Base-by-base conservation (phyloP, 1,140 invertebrate species). In the Pseudomyrmex flavicornis region DNA sequence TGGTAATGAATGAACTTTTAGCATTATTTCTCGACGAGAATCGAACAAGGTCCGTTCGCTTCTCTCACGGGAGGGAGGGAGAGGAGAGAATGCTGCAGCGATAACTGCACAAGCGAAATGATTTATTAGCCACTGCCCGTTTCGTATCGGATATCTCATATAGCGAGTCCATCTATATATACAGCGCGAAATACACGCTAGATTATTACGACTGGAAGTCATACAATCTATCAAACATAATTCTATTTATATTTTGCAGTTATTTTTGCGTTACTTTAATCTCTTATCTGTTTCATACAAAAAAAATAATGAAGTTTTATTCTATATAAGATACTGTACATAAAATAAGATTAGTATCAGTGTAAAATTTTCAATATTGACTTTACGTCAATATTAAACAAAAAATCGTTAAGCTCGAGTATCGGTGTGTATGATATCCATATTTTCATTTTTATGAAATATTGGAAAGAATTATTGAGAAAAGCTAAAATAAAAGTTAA, bases 1-100 rank as follows among this genome's bases (percentile, higher is more conserved):
- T 82, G 61, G 76, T 87, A 88, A 88, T 59, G 87, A 88, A 88
- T 85, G 87, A 88, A 88, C 87, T 88, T 88, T 88, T 88, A 85
- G 62, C 83, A 82, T 87, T 88, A 88, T 88, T 88, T 87, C 68
- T 84, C 82, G 80, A 77, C 80, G 85, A 69, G 52, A 52, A 80
- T 74, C 74, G 82, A 87, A 74, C 69, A 70, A 62, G 79, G 52
- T 83, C 54, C 79, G 4, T 63, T 68, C 22, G 26, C n/a, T 69
- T 76, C 59, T 48, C 8, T 5, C 35, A 5, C 5, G 35, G 35
- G 35, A 35, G 35, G 5, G 17, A 22, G 65, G 52, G 8, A 17
- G 44, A 50, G 52, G 56, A 72, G 66, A 61, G 66, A 61, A 61
- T 70, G 66, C 76, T 59, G 76, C 12, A 72, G 54, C 66, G 66